Conservation (phyloP, 2,797 vertebrate genomes). For the Lithobates sylvaticus region DNA sequence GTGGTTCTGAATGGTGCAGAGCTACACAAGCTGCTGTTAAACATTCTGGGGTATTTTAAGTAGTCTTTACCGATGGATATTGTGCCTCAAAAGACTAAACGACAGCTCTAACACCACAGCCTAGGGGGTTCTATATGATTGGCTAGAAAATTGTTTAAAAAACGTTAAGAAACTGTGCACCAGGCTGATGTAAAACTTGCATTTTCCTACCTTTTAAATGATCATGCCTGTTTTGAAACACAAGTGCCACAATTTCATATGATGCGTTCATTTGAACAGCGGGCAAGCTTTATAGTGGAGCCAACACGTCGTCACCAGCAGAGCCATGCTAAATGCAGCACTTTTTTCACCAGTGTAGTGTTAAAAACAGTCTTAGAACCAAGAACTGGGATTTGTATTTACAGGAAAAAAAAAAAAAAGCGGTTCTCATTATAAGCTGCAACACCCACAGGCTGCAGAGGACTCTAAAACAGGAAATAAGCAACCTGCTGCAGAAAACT, state of each 20-base stretch:
- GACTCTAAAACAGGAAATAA: neutral
- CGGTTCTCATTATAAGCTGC: slow-evolving; percentile 14
- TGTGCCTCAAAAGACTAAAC: no score
- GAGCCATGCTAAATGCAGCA: neutral
- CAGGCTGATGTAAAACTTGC: neutral
- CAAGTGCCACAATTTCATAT: neutral
- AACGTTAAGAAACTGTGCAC: neutral
- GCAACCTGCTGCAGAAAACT: neutral
- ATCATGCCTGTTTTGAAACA: neutral
- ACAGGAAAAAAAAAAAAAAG: slow-evolving; percentile 2
- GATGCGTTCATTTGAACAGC: neutral
- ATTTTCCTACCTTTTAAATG: neutral
- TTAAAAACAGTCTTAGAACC: slow-evolving; percentile 40
- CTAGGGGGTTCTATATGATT: neutral
- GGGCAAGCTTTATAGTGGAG: neutral
- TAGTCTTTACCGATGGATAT: no score
- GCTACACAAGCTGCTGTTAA: neutral
- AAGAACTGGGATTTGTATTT: slow-evolving; percentile 37
- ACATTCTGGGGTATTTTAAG: no score
- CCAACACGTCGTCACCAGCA: slow-evolving; percentile 10
- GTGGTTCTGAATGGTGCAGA: neutral
- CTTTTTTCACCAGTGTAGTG: neutral
- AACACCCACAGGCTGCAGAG: slow-evolving; percentile 34
- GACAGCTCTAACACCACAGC: neutral
- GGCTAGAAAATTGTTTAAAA: neutral